Conservation (phyloP, 2,797 vertebrate species). For the Pygocentrus nattereri region DNA sequence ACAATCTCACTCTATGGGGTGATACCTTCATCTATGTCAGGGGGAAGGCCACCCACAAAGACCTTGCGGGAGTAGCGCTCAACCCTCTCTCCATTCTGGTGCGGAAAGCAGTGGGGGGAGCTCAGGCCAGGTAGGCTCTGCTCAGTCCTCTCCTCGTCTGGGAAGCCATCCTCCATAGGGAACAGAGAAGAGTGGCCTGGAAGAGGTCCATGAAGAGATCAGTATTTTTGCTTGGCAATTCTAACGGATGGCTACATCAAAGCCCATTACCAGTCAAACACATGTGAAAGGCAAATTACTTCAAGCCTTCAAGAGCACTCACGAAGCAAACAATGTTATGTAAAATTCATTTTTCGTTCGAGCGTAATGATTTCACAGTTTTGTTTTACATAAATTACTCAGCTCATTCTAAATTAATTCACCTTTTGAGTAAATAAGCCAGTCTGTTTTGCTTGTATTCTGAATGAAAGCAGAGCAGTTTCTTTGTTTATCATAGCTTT, state of each 20-base stretch:
- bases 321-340: not conserved
- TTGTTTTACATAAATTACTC: not conserved
- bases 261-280: not conserved
- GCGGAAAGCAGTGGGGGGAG: slow-evolving; percentile 97
- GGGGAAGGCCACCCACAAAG: slow-evolving; percentile 95
- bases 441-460: not conserved
- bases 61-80: slow-evolving; percentile 98
- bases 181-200: slow-evolving; percentile 97
- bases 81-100: slow-evolving; percentile 98
- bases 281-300: not conserved
- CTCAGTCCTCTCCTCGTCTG: slow-evolving; percentile 95
- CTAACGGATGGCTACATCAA: not conserved
- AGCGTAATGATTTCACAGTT: not conserved
- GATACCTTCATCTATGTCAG: slow-evolving; percentile 98
- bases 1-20: not conserved
- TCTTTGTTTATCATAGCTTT: not conserved
- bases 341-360: not conserved
- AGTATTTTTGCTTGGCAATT: slow-evolving; percentile 6
- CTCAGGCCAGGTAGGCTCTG: slow-evolving; percentile 92
- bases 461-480: not conserved
- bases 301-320: not conserved
- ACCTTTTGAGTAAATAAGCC: not conserved
- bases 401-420: not conserved
- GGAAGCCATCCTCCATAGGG: slow-evolving; percentile 98
- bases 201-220: slow-evolving; percentile 7